A percentile compares a stretch with the other conserved stretches of the same genome.
These are phyloP conservation scores for Thrips palmi DNA, from an alignment of 1,140 invertebrate genomes.

Conservation along the genomic window DNA sequence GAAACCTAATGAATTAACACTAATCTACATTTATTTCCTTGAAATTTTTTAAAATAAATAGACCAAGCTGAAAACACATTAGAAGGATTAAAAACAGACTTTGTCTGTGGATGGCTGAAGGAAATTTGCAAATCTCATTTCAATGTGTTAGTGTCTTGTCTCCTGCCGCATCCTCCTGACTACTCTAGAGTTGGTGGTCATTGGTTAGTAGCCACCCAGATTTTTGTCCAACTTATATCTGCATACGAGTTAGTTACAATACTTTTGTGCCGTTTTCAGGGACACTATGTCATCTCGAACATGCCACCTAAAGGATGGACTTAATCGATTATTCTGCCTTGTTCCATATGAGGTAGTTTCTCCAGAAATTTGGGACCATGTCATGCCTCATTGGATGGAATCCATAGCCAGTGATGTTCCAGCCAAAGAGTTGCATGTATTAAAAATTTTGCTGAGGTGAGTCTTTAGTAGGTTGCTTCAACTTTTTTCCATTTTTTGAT, in stretches of 20 bases:
- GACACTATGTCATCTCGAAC: conserved; percentile 76
- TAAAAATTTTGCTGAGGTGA: conserved; percentile 76
- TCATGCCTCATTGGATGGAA: conserved; percentile 98
- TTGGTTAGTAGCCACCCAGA: conserved; percentile 40
- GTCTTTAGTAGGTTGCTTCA: conserved; percentile 2
- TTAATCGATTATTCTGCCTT: conserved; percentile 80
- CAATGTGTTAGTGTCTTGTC: conserved; percentile 68
- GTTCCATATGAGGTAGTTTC: conserved; percentile 96
- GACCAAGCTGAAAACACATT: conserved; percentile 68
- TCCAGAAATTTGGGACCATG: conserved; percentile 88
- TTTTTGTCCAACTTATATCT: neutral
- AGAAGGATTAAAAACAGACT: conserved; percentile 83
- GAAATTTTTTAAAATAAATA: conserved; percentile 18
- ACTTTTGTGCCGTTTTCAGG: conserved; percentile 26
- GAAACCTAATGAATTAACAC: neutral
- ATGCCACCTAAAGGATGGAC: conserved; percentile 85
- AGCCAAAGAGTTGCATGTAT: conserved; percentile 73
- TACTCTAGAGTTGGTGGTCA: conserved; percentile 84
- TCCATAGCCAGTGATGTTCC: conserved; percentile 88
- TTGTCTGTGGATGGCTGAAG: conserved; percentile 83
- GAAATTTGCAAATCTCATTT: conserved; percentile 71
- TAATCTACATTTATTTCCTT: conserved; percentile 5
- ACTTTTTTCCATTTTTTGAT: neutral
- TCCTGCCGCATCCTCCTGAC: conserved; percentile 72
- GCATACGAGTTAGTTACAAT: neutral